phyloP scores from a whole-genome alignment of 35 echinoderm and acorn worm genomes.

The Ophiothrix spiculata region DNA sequence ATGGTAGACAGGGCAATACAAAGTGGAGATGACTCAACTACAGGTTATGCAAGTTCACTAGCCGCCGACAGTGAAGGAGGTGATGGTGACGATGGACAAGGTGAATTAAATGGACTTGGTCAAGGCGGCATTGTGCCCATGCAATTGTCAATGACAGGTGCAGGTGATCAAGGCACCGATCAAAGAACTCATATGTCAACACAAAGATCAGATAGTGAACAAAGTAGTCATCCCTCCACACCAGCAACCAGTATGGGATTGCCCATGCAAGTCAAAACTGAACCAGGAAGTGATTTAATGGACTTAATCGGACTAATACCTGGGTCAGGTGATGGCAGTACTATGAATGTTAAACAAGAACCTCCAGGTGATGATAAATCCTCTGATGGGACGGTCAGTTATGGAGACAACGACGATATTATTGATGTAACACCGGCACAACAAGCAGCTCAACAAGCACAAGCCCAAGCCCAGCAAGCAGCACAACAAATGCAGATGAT shows the following conservation, averaged over 20 bases:
- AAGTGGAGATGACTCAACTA: background rate
- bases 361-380: background rate
- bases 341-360: background rate
- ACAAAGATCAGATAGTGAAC: background rate
- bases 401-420: background rate
- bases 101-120: background rate
- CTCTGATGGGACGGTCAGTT: background rate
- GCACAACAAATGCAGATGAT: background rate
- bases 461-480: too few relatives aligned
- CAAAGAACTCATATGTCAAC: too few relatives aligned
- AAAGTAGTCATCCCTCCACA: background rate
- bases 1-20: background rate
- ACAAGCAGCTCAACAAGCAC: background rate
- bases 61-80: background rate
- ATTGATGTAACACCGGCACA: background rate
- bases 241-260: background rate
- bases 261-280: background rate
- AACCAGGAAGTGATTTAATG: conserved; percentile 1
- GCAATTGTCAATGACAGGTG: background rate
- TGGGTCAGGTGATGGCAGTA: background rate
- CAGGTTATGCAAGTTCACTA: background rate
- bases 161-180: background rate
- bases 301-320: background rate
- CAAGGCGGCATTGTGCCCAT: background rate
- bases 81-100: background rate